Evolutionary conservation across 2,113 vertebrate species (phyloP).

Genomic region (Sterrhoptilus dennistouni): DNA sequence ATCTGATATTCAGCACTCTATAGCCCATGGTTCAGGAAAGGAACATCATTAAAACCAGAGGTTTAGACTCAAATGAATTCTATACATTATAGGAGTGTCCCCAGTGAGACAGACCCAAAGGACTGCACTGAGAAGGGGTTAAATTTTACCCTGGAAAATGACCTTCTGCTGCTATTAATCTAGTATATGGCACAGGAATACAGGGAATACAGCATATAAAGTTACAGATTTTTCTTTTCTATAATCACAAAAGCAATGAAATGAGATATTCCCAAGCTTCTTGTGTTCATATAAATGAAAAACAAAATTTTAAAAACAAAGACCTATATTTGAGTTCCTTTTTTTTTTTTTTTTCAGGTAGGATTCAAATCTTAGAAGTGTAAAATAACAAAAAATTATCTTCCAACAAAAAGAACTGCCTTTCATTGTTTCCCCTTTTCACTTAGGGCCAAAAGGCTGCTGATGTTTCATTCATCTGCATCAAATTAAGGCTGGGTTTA

Average conservation of each 20-base stretch:
- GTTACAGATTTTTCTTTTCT: not conserved
- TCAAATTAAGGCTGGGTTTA: conserved; percentile 19
- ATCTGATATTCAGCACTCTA: not conserved
- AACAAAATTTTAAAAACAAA: not conserved
- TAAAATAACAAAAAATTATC: not conserved
- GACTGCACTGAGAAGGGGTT: not conserved
- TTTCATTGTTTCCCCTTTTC: conserved; percentile 23
- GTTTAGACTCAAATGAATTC: not conserved
- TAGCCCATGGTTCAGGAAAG: not conserved
- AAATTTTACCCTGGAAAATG: not conserved
- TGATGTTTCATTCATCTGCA: conserved; percentile 64
- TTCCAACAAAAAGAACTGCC: not conserved
- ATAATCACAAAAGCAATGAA: not conserved
- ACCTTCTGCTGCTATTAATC: not conserved
- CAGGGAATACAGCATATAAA: not conserved
- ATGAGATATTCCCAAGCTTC: not conserved
- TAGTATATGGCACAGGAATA: not conserved
- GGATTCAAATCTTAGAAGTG: not conserved
- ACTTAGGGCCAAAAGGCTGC: conserved; percentile 60
- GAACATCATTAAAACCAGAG: not conserved
- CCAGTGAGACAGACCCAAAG: not conserved
- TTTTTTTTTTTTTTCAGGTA: conserved; percentile 34
- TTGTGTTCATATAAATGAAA: not conserved
- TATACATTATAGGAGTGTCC: not conserved
- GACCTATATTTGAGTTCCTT: not conserved